Percentiles rank a stretch among this genome's conserved stretches.
Evolutionary conservation across 2,797 vertebrate species (phyloP).

Genomic region (Neostethus bicornis): DNA sequence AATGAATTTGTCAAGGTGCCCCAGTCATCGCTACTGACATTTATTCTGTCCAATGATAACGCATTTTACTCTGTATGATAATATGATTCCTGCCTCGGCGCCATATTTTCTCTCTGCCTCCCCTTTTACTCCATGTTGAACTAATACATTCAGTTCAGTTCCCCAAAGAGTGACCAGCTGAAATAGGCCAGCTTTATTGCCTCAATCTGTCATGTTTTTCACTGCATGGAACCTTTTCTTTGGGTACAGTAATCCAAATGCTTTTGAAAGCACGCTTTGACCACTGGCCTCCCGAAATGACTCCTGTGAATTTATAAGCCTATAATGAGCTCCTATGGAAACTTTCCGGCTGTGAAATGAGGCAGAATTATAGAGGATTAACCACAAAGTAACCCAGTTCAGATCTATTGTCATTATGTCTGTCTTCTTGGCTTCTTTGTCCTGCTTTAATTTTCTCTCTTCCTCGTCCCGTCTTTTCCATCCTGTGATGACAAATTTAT

Average conservation of each 20-base stretch:
- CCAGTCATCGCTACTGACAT: neutral
- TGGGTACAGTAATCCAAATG: neutral
- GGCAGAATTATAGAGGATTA: slow-evolving; percentile 55
- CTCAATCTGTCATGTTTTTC: slow-evolving; percentile 13
- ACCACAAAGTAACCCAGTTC: slow-evolving; percentile 52
- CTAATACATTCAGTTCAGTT: neutral
- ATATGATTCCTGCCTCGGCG: neutral
- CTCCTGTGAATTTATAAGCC: slow-evolving; percentile 34
- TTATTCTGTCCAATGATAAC: neutral
- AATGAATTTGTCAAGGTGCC: slow-evolving; percentile 17
- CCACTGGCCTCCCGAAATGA: slow-evolving; percentile 4
- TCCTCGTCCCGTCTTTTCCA: slow-evolving; percentile 30
- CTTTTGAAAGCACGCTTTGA: slow-evolving; percentile 3
- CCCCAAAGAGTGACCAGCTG: neutral
- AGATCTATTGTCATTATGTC: slow-evolving; percentile 52
- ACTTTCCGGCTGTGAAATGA: slow-evolving; percentile 46
- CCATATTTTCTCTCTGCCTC: neutral
- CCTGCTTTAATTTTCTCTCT: slow-evolving; percentile 59
- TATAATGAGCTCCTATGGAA: slow-evolving; percentile 48
- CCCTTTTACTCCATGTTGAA: neutral
- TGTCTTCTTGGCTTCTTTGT: slow-evolving; percentile 54
- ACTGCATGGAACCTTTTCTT: slow-evolving; percentile 2
- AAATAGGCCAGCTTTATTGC: neutral
- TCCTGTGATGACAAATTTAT: slow-evolving; percentile 50
- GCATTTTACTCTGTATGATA: neutral